Evolutionary conservation across 2,113 vertebrate genomes (phyloP).

Genomic region (Scopus umbretta): DNA sequence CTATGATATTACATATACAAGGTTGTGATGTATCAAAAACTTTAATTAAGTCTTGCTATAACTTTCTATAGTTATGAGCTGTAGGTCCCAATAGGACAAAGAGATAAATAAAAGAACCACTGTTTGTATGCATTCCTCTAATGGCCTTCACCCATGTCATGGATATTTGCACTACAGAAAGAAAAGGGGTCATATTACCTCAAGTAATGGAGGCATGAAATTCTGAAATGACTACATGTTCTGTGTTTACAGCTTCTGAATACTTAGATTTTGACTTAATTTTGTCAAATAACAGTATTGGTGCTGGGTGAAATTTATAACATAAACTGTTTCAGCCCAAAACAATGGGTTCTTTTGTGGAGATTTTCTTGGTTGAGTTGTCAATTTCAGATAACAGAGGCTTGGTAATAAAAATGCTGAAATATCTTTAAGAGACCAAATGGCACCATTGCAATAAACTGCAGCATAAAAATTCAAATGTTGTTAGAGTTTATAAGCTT

Average conservation of each 20-base stretch:
- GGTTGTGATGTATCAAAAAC: background rate
- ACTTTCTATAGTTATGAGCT: background rate
- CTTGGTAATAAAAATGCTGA: slow-evolving; percentile 13
- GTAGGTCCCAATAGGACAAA: background rate
- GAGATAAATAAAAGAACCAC: background rate
- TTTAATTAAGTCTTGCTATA: background rate
- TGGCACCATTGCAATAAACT: background rate
- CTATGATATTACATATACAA: too few relatives aligned
- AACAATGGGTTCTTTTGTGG: background rate
- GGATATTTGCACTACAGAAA: background rate
- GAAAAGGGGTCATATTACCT: background rate
- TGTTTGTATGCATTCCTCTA: background rate
- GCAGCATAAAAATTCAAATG: background rate
- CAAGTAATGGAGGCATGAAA: background rate
- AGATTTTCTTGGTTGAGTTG: background rate
- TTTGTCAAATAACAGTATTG: background rate
- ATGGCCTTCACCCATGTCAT: background rate
- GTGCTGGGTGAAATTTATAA: background rate
- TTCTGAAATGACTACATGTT: background rate
- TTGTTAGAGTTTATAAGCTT: background rate
- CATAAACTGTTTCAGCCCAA: background rate
- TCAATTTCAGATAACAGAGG: background rate
- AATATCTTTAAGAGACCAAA: slow-evolving; percentile 30
- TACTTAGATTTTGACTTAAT: background rate
- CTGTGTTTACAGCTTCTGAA: background rate